Base-by-base conservation (phyloP, 2,888 invertebrate genomes). In the Euzophera pinguis region DNA sequence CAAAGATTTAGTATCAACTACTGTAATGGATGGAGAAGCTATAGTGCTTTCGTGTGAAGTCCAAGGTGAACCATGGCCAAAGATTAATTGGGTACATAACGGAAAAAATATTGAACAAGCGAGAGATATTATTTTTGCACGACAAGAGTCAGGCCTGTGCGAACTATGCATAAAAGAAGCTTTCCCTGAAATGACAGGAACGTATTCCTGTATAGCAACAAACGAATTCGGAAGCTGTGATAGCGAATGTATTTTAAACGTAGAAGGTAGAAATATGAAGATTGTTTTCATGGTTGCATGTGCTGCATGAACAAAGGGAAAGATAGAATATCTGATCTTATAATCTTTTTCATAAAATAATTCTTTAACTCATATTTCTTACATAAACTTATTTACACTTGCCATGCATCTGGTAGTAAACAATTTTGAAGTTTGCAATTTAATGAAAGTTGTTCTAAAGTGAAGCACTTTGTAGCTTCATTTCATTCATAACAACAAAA, bases 11-110 rank as follows among this genome's bases (percentile, higher is more conserved):
- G 88, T 93, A 51, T 93, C 96, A 3, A 84, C 94, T 7, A 93
- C 93, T 54, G 94, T 98, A 4, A 97, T 97, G 95, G 98, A 98
- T 74, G 98, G 98, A 50, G 97, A 98, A 70, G 93, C 94, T 60
- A 95, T 96, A 55, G 86, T 92, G 57, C 91, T 97, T 49, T 92
- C 90, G 29, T 96, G 96, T 69, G 89, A 93, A 70, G 93, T 97
- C 8, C 90, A 89, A 52, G 97, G 96, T 22, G 92, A 93, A 69
- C 97, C 97, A 22, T 93, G 92, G 61, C 97, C 97, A 4, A 93
- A 91, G 73, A 93, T 97, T 13, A 91, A 93, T 63, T 98, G 97
- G 97, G 94, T 92, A 70, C 95, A 95, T 69, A 93, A 96, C 69
- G 92, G 92, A 13, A 90, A 92, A 65, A 92, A 91, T 48, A 92